Evolutionary conservation across 2,797 vertebrate genomes (phyloP).

Genomic region (Eremophila alpestris): DNA sequence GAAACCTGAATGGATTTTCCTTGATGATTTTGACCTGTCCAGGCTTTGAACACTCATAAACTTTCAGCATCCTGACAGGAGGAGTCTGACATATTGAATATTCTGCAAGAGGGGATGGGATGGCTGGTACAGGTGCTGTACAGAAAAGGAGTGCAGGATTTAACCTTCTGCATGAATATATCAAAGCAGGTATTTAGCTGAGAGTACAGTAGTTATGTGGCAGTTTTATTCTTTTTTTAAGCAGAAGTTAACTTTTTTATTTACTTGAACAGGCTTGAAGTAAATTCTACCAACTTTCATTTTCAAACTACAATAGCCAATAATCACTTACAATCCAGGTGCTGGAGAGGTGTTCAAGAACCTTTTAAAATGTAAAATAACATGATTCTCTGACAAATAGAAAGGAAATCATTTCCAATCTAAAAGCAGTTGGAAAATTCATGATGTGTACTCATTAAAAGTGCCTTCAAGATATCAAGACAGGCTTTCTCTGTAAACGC

Average conservation of each 20-base stretch:
- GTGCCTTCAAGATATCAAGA: slow-evolving; percentile 50
- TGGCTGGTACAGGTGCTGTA: background rate
- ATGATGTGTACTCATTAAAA: slow-evolving; percentile 57
- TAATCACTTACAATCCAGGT: slow-evolving; percentile 45
- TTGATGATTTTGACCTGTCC: background rate
- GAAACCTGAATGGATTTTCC: background rate
- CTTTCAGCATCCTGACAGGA: background rate
- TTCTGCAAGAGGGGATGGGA: background rate
- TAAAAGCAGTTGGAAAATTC: slow-evolving; percentile 55
- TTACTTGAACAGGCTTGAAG: slow-evolving; percentile 12
- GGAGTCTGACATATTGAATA: background rate
- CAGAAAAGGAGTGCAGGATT: background rate
- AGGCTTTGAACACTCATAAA: background rate
- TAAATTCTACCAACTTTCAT: slow-evolving; percentile 17
- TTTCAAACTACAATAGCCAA: slow-evolving; percentile 45
- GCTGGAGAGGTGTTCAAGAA: slow-evolving; percentile 9
- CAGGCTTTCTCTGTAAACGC: background rate
- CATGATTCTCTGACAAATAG: slow-evolving; percentile 42
- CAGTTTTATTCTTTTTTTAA: background rate
- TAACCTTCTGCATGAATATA: background rate
- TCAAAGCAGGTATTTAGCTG: background rate
- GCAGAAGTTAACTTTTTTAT: slow-evolving; percentile 20
- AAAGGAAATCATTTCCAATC: slow-evolving; percentile 37
- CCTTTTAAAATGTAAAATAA: slow-evolving; percentile 66
- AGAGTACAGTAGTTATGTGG: background rate